Evolutionary conservation across 2,888 invertebrate genomes (phyloP).

Genomic region (Drosophila falleni): DNA sequence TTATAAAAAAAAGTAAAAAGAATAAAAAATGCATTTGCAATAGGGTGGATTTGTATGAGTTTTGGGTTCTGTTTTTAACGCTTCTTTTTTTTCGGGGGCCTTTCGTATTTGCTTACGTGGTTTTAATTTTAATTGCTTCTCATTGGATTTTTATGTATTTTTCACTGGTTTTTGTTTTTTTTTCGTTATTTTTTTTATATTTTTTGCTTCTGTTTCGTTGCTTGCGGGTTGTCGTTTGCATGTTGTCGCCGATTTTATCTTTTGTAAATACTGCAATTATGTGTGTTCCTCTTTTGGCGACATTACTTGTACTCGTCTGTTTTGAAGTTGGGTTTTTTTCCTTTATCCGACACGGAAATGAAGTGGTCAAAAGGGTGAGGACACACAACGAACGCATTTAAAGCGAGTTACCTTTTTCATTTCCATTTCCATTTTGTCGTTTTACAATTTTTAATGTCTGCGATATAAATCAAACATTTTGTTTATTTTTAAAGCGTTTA

Average conservation of each 20-base stretch:
- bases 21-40: slow-evolving; percentile 67
- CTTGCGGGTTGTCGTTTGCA: slow-evolving; percentile 54
- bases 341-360: slow-evolving; percentile 40
- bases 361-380: slow-evolving; percentile 29
- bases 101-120: slow-evolving; percentile 77
- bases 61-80: slow-evolving; percentile 50
- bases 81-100: slow-evolving; percentile 54
- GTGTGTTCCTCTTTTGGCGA: slow-evolving; percentile 72
- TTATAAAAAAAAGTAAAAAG: slow-evolving; percentile 13
- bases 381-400: slow-evolving; percentile 19
- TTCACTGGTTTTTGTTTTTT: not conserved
- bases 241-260: slow-evolving; percentile 80
- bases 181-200: slow-evolving; percentile 1
- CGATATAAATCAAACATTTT: slow-evolving; percentile 5
- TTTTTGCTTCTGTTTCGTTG: slow-evolving; percentile 24
- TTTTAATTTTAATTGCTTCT: slow-evolving; percentile 81
- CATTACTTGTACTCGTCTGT: slow-evolving; percentile 48
- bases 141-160: slow-evolving; percentile 55
- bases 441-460: not conserved
- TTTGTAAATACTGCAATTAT: slow-evolving; percentile 82
- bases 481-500: slow-evolving; percentile 1
- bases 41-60: slow-evolving; percentile 74
- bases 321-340: slow-evolving; percentile 14
- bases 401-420: slow-evolving; percentile 15
- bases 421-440: slow-evolving; percentile 3